These are phyloP conservation scores for Melanotaenia nigrans DNA, from an alignment of 2,797 vertebrate species.

Conservation along the genomic window DNA sequence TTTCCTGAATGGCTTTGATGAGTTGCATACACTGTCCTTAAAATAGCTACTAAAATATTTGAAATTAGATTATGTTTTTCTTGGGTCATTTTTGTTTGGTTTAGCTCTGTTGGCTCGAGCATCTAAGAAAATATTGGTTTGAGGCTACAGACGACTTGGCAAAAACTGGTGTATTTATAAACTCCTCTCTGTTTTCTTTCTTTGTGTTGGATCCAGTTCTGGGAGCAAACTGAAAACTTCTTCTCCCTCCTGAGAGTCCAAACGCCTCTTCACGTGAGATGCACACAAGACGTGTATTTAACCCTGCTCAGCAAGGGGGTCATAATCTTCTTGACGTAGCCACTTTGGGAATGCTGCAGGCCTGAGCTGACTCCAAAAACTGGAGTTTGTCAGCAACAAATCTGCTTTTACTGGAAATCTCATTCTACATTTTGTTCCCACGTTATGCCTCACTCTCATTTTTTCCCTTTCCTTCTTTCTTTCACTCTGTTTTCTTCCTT, in stretches of 20 bases:
- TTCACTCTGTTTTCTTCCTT: background rate
- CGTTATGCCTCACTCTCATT: background rate
- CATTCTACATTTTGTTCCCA: slow-evolving; percentile 21
- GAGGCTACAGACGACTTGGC: slow-evolving; percentile 62
- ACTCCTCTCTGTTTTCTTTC: slow-evolving; percentile 8
- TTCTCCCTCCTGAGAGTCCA: slow-evolving; percentile 23
- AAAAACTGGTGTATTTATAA: slow-evolving; percentile 57
- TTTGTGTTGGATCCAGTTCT: slow-evolving; percentile 46
- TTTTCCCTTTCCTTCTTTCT: slow-evolving; percentile 1
- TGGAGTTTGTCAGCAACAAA: slow-evolving; percentile 39
- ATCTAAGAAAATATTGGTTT: slow-evolving; percentile 50
- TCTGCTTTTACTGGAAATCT: slow-evolving; percentile 30
- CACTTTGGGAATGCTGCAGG: slow-evolving; percentile 15
- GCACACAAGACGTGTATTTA: slow-evolving; percentile 16
- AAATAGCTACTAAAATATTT: slow-evolving; percentile 22
- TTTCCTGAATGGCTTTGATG: slow-evolving; percentile 17
- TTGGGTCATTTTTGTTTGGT: background rate
- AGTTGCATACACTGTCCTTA: slow-evolving; percentile 27
- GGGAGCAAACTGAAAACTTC: slow-evolving; percentile 28
- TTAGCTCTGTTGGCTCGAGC: slow-evolving; percentile 38
- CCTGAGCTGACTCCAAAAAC: background rate
- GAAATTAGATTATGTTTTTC: slow-evolving; percentile 18
- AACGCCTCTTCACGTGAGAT: slow-evolving; percentile 27
- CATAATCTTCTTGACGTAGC: slow-evolving; percentile 33
- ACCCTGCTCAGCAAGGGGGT: slow-evolving; percentile 29